A percentile compares a stretch with the other conserved stretches of the same genome.
Evolutionary conservation across 2,797 vertebrate genomes (phyloP).

Genomic region (Chloroceryle amazona): DNA sequence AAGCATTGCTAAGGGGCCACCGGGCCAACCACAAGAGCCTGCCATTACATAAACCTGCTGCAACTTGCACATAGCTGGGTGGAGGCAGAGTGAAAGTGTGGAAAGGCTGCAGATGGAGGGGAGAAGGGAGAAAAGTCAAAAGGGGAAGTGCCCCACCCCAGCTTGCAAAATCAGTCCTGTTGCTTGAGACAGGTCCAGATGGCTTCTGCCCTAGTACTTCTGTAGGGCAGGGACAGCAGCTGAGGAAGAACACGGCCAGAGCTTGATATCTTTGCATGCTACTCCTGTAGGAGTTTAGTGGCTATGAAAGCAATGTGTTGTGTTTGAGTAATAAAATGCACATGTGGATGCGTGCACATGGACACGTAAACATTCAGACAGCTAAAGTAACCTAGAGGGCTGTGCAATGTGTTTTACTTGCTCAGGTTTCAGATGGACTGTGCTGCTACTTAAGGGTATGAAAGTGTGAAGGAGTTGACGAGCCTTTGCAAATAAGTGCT

Average conservation of each 20-base stretch:
- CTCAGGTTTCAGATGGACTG: background rate
- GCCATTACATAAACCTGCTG: conserved; percentile 54
- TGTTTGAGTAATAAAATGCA: background rate
- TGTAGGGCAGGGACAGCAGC: background rate
- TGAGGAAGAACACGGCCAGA: background rate
- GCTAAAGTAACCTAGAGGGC: background rate
- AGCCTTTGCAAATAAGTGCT: background rate
- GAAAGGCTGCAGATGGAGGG: background rate
- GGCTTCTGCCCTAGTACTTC: background rate
- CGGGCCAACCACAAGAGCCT: conserved; percentile 26
- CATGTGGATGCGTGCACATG: rapidly evolving
- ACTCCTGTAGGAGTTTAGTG: background rate
- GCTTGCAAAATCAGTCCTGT: conserved; percentile 39
- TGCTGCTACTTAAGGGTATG: background rate
- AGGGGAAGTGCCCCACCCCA: conserved; percentile 67
- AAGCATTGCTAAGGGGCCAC: background rate
- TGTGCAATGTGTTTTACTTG: background rate
- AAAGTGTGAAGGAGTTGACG: background rate
- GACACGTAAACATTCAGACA: background rate
- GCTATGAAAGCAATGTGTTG: background rate
- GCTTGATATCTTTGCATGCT: background rate
- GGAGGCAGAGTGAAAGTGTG: conserved; percentile 29
- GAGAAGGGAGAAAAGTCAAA: conserved; percentile 34
- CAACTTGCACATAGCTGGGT: conserved; percentile 21
- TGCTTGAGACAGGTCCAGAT: conserved; percentile 21